phyloP scores from a whole-genome alignment of 2,113 vertebrate genomes.

The Bungarus multicinctus region DNA sequence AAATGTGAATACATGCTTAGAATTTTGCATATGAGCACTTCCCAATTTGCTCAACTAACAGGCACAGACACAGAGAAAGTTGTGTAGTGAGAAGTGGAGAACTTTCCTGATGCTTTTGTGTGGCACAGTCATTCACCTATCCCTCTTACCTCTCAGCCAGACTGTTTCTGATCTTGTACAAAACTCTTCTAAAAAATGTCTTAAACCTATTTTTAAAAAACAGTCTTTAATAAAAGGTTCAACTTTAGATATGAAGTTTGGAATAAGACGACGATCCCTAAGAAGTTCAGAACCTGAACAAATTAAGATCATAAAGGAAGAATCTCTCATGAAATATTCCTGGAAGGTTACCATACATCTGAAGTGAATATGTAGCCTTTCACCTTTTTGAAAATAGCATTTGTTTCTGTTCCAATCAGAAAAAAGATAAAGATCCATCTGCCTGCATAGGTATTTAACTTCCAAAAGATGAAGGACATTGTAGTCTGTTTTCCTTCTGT shows the following conservation, averaged over 20 bases:
- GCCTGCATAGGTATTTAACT: background rate
- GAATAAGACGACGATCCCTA: background rate
- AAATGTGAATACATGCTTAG: background rate
- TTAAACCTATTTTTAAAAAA: background rate
- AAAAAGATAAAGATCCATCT: background rate
- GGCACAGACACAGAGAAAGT: background rate
- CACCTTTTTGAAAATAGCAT: background rate
- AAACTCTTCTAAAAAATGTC: background rate
- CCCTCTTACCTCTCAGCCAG: background rate
- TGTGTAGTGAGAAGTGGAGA: background rate
- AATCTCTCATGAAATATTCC: background rate
- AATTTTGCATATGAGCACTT: background rate
- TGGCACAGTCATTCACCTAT: background rate
- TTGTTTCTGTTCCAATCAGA: background rate
- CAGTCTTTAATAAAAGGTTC: background rate
- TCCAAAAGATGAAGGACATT: background rate
- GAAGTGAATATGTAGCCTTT: background rate
- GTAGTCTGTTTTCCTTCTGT: background rate
- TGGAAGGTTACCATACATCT: background rate
- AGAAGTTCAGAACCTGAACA: background rate
- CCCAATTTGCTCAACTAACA: background rate
- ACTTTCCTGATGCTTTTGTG: background rate
- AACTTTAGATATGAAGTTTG: background rate
- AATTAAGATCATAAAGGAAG: background rate
- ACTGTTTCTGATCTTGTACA: background rate